Conservation (phyloP, 1,140 invertebrate species). For the Drosophila biarmipes region DNA sequence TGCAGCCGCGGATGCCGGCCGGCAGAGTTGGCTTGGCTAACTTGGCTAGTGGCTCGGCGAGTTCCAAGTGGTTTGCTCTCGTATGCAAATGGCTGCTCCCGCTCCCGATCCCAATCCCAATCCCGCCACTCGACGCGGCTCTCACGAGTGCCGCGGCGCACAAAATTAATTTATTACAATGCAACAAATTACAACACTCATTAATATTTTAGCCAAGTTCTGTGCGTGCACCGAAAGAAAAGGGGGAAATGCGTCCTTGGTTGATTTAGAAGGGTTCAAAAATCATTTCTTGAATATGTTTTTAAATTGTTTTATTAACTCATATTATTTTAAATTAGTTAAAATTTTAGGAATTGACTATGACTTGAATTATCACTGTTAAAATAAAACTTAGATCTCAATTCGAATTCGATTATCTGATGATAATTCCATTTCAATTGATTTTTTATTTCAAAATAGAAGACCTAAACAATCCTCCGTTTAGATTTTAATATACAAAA, state of each 20-base stretch:
- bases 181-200: slow-evolving; percentile 81
- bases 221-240: slow-evolving; percentile 24
- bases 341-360: too few relatives aligned
- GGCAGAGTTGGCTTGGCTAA: slow-evolving; percentile 15
- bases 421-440: too few relatives aligned
- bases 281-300: not conserved
- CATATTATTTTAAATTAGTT: not conserved
- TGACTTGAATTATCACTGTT: too few relatives aligned
- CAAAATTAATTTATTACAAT: slow-evolving; percentile 83
- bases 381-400: too few relatives aligned
- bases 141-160: slow-evolving; percentile 67
- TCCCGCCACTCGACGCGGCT: slow-evolving; percentile 35
- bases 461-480: too few relatives aligned
- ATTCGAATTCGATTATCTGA: too few relatives aligned
- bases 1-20: slow-evolving; percentile 25
- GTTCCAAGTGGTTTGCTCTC: slow-evolving; percentile 71
- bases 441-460: too few relatives aligned
- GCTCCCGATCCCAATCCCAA: slow-evolving; percentile 13
- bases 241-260: not conserved
- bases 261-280: not conserved
- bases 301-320: not conserved
- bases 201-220: slow-evolving; percentile 81
- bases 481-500: too few relatives aligned
- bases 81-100: slow-evolving; percentile 69
- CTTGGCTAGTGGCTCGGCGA: slow-evolving; percentile 51